These are phyloP conservation scores for Drosophila diplacantha DNA, from an alignment of 2,888 invertebrate genomes.

Conservation along the genomic window DNA sequence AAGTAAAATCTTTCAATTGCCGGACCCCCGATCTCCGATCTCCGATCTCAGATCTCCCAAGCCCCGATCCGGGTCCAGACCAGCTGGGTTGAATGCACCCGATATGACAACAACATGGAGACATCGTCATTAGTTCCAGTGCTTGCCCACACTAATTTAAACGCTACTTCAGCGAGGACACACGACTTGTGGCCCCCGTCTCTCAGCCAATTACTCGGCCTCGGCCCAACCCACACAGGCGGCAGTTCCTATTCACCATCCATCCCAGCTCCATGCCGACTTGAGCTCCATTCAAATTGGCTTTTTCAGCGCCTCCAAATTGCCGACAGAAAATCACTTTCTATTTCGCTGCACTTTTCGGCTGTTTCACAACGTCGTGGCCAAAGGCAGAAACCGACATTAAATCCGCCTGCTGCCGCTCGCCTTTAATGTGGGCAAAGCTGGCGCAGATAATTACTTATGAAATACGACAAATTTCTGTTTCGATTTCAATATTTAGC, in stretches of 20 bases:
- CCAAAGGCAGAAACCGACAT: conserved; percentile 19
- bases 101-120: conserved; percentile 29
- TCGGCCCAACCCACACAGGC: conserved; percentile 17
- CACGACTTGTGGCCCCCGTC: conserved; percentile 30
- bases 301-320: conserved; percentile 66
- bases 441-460: conserved; percentile 65
- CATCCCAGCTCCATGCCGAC: conserved; percentile 4
- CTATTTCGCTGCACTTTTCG: conserved; percentile 58
- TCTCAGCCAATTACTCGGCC: not conserved
- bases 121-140: conserved; percentile 67
- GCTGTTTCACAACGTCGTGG: conserved; percentile 12
- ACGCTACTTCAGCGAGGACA: conserved; percentile 56
- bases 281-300: conserved; percentile 48
- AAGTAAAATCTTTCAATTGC: conserved; percentile 54
- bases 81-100: conserved; percentile 58
- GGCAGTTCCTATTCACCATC: conserved; percentile 10
- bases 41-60: not conserved
- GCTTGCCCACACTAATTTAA: conserved; percentile 66
- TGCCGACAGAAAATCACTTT: conserved; percentile 64
- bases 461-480: conserved; percentile 46
- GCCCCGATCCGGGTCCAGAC: conserved; percentile 5
- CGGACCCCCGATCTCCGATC: conserved; percentile 7
- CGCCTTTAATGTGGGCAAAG: conserved; percentile 34
- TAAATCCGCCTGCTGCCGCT: conserved; percentile 25
- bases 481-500: conserved; percentile 52